Evolutionary conservation across 2,888 invertebrate species (phyloP), one percentile per base, ranked within the genome.

Genomic region (Morpho achilles): DNA sequence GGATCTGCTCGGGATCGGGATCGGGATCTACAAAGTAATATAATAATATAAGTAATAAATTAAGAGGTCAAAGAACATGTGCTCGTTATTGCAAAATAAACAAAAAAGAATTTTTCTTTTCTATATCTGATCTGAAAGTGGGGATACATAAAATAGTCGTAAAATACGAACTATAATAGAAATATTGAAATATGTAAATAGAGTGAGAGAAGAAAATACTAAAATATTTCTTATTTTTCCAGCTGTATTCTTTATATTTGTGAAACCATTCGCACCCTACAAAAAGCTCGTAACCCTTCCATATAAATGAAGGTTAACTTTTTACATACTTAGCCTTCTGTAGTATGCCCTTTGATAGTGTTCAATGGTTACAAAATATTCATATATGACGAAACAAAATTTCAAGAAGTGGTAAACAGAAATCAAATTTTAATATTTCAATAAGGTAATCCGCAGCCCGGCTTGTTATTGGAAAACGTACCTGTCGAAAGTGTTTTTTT

Each of bases 221-320:
- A 66, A 45, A 67, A 56, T 59, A 74, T 68, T 66, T 62, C 67
- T 59, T 64, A 70, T 55, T 62, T 59, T 63, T 60, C 62, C 56
- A 65, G 53, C 64, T 71, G 68, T 73, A 69, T 72, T 73, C 70
- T 68, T 74, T 75, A 73, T 73, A 72, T 72, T 68, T 68, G 65
- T 66, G 66, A 63, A 66, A 51, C 39, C 45, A n/a, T 47, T 32
- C 47, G 43, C 16, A 71, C 63, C 65, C 63, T 66, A 68, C 65
- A 68, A 60, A 67, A 69, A 75, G 64, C 69, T 68, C 63, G 58
- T 72, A 78, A 80, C 76, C 70, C 72, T 72, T 73, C 75, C 75
- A 77, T 76, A 70, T 72, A 73, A 77, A 76, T 74, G 72, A 64
- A 67, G 66, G 63, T 32, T 50, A 39, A 51, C 8, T 40, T 32